Conservation (phyloP, 37 sponge, comb jelly and placozoan species). For the Axinella damicornis region DNA sequence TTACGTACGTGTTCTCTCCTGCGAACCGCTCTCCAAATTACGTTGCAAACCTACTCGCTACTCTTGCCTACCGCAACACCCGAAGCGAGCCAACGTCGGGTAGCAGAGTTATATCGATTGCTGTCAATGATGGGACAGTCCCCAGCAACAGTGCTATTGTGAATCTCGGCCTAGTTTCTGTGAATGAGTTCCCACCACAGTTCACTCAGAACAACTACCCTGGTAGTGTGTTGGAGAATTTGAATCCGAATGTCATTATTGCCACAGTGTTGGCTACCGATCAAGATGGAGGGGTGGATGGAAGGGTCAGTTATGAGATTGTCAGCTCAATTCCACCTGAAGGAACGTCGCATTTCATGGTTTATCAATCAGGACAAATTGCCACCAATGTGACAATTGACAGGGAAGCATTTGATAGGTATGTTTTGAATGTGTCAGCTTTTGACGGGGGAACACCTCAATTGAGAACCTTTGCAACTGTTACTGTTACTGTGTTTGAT, state of each 20-base stretch:
- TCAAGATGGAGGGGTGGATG: constrained; percentile 48
- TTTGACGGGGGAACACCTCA: constrained; percentile 27
- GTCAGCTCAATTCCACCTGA: constrained; percentile 10
- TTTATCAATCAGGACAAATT: constrained; percentile 50
- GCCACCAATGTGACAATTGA: constrained; percentile 51
- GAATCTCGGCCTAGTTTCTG: background rate
- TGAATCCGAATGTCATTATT: background rate
- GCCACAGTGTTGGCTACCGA: constrained; percentile 44
- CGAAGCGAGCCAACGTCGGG: constrained; percentile 55
- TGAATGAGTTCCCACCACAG: constrained; percentile 64
- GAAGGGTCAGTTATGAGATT: constrained; percentile 39
- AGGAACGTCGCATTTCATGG: constrained; percentile 26
- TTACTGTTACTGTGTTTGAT: constrained; percentile 60
- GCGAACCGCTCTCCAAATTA: background rate
- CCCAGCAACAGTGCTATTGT: constrained; percentile 53
- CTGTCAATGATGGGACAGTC: constrained; percentile 57
- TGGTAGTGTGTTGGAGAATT: constrained; percentile 17
- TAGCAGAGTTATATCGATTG: constrained; percentile 28
- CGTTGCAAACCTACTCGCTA: constrained; percentile 24
- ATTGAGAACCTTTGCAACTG: constrained; percentile 14
- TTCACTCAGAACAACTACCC: constrained; percentile 31
- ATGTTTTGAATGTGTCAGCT: constrained; percentile 55
- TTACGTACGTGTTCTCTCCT: constrained; percentile 15
- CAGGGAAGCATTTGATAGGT: constrained; percentile 35
- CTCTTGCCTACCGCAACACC: constrained; percentile 55